Base-by-base conservation (phyloP, 2,888 invertebrate species). In the Scaptodrosophila latifasciaeformis region DNA sequence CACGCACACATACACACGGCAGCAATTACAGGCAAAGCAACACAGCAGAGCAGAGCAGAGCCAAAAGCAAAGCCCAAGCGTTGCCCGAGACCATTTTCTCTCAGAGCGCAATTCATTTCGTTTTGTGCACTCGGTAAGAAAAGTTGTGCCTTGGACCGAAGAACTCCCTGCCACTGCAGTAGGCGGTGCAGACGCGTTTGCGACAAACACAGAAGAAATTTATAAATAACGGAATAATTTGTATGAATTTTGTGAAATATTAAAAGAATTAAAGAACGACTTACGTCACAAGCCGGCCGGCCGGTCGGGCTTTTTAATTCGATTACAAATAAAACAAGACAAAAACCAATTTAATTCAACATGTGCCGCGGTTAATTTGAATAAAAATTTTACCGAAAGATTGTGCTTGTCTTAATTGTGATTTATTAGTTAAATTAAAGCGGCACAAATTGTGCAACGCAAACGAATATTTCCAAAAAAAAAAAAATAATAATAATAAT, bases 81-180 rank as follows among this genome's bases (percentile, higher is more conserved):
- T 13, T n/a, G 34, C 13, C 31, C 34, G 27, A 31, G 40, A 35
- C 27, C 21, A 12, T n/a, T 39, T 40, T 3, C 37, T 24, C 34
- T 24, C 49, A 34, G n/a, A 39, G n/a, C n/a, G n/a, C 62, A 64
- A 52, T 77, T 59, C 62, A 48, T 30, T 54, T 34, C 34, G 15
- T 34, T 34, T 34, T 39, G 54, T 65, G 54, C 59, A 39, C 45
- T 57, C 59, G 59, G 13, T 48, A 62, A 65, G 71, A 54, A 17
- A 65, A 70, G 58, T 59, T 47, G 39, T 46, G 44, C 59, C n/a
- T n/a, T n/a, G 37, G 39, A 47, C 52, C 54, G 49, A 48, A 50
- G 67, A 65, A 58, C 67, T 54, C 50, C 56, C 34, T 12, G 4
- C 31, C 7, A 6, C 15, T 44, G n/a, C 3, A 12, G 30, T 39